Percentiles rank a stretch among this genome's conserved stretches.
phyloP scores from a whole-genome alignment of 2,113 vertebrate genomes.

The Microtus pennsylvanicus region DNA sequence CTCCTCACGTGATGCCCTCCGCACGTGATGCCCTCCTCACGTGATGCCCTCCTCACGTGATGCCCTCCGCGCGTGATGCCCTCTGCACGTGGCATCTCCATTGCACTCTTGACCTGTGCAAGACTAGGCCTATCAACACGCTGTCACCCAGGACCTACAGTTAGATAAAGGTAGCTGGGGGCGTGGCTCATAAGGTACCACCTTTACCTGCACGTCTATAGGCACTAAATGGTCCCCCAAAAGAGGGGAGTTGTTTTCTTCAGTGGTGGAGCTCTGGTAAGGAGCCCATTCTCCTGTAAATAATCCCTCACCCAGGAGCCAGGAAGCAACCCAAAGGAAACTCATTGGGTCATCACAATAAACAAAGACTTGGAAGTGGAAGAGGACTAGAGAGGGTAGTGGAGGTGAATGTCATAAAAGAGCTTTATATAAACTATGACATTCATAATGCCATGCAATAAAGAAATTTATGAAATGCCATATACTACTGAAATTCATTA shows the following conservation, averaged over 20 bases:
- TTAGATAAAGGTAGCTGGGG: not conserved
- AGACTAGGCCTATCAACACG: not conserved
- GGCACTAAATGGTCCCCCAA: not conserved
- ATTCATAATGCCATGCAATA: not conserved
- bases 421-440: not conserved
- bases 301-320: not conserved
- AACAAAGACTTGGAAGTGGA: not conserved
- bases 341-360: not conserved
- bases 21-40: too few relatives aligned
- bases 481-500: not conserved
- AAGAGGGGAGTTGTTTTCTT: not conserved
- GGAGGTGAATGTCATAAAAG: not conserved
- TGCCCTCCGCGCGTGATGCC: too few relatives aligned
- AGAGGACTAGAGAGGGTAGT: not conserved
- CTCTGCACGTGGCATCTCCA: not conserved
- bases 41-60: too few relatives aligned
- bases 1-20: too few relatives aligned
- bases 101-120: not conserved
- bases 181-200: not conserved
- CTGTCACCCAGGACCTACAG: not conserved
- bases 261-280: not conserved
- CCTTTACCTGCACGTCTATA: not conserved
- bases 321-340: not conserved
- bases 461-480: not conserved
- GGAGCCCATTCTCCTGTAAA: not conserved